Percentiles rank a stretch among this genome's conserved stretches.
These are phyloP conservation scores for Lutraria lutraria DNA, from an alignment of 2,888 invertebrate species.

Conservation along the genomic window DNA sequence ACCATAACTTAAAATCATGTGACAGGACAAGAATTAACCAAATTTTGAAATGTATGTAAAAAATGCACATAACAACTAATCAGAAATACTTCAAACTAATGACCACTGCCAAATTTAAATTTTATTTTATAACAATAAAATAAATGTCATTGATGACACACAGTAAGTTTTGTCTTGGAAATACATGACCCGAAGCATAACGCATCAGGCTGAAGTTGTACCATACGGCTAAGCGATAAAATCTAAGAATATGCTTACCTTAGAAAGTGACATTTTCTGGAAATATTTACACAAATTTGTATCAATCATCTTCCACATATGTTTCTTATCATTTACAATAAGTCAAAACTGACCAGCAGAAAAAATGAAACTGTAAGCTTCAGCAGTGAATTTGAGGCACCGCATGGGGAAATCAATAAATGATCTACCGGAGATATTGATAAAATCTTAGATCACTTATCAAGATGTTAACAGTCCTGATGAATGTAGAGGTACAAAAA, in stretches of 20 bases:
- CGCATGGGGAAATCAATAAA: conserved; percentile 27
- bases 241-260: conserved; percentile 19
- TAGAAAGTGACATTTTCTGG: conserved; percentile 3
- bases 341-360: conserved; percentile 44
- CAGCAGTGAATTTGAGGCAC: conserved; percentile 37
- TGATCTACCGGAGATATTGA: conserved; percentile 2
- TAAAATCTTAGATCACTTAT: conserved; percentile 14
- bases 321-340: conserved; percentile 43
- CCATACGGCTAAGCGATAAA: neutral
- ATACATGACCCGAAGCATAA: neutral
- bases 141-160: neutral
- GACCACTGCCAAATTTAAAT: neutral
- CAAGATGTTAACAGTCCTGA: conserved; percentile 24
- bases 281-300: conserved; percentile 23
- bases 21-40: too few species aligned
- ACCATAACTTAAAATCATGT: too few species aligned
- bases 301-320: conserved; percentile 27
- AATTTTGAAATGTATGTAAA: too few species aligned
- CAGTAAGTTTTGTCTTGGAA: neutral
- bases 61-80: too few species aligned
- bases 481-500: neutral
- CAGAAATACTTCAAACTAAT: too few species aligned
- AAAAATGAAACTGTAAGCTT: conserved; percentile 40
- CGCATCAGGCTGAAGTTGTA: neutral
- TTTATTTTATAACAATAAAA: neutral